phyloP scores from a whole-genome alignment of 2,888 invertebrate species.

The Drosophila neutralis region DNA sequence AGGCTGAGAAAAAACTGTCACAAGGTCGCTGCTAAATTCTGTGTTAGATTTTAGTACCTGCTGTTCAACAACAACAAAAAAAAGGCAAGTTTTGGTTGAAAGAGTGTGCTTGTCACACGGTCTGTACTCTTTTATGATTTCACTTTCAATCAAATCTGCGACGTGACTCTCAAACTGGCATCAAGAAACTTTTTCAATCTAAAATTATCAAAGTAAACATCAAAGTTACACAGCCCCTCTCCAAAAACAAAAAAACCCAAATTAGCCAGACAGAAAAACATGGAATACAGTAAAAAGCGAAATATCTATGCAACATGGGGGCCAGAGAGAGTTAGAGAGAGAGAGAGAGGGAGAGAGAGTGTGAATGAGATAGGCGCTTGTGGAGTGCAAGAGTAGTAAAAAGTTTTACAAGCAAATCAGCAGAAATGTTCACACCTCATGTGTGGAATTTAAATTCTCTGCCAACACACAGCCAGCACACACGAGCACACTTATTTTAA shows the following conservation, averaged over 20 bases:
- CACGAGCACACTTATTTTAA: conserved; percentile 3
- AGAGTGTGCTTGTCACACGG: conserved; percentile 4
- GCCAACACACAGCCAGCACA: conserved; percentile 6
- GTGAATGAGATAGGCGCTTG: background rate
- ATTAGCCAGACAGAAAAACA: conserved; percentile 51
- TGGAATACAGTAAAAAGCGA: conserved; percentile 19
- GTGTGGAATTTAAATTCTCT: conserved; percentile 74
- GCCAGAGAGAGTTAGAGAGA: background rate
- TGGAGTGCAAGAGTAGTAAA: conserved; percentile 28
- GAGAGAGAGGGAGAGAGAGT: background rate
- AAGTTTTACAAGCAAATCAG: conserved; percentile 48
- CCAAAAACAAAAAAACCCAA: conserved; percentile 39
- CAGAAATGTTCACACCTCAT: conserved; percentile 70
- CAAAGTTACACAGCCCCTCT: conserved; percentile 53
- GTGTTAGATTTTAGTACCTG: background rate
- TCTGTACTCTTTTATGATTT: conserved; percentile 28
- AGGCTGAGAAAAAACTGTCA: conserved; percentile 15
- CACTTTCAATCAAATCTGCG: conserved; percentile 44
- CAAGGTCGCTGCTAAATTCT: conserved; percentile 43
- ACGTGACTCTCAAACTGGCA: conserved; percentile 44
- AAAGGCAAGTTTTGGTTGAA: conserved; percentile 14
- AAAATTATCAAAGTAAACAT: conserved; percentile 77
- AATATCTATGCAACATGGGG: conserved; percentile 42
- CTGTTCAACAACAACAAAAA: background rate
- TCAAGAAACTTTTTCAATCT: conserved; percentile 71